These are phyloP conservation scores for Pyrgilauda ruficollis DNA, from an alignment of 2,113 vertebrate species.

Conservation along the genomic window DNA sequence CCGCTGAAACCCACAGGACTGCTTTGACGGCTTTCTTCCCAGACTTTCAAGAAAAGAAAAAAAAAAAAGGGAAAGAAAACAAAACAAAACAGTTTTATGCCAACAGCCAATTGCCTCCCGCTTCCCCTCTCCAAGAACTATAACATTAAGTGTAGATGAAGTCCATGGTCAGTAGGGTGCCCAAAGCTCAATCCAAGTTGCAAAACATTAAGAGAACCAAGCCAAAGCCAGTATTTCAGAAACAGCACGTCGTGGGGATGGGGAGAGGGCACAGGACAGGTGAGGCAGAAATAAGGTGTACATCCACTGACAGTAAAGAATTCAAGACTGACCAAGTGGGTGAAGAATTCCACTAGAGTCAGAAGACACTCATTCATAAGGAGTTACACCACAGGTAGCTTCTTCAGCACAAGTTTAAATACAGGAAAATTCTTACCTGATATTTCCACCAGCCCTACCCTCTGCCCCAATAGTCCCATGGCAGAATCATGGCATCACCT, in stretches of 20 bases:
- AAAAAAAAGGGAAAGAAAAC: neutral
- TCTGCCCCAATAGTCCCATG: neutral
- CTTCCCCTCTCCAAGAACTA: constrained; percentile 66
- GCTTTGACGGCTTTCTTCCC: constrained; percentile 96
- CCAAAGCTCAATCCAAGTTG: constrained; percentile 77
- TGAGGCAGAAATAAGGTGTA: constrained; percentile 64
- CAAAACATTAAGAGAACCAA: constrained; percentile 73
- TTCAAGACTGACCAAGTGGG: constrained; percentile 56
- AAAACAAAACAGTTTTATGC: constrained; percentile 1
- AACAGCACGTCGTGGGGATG: constrained; percentile 50
- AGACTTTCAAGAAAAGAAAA: constrained; percentile 77
- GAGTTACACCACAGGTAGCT: constrained; percentile 84
- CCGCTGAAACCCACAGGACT: constrained; percentile 96
- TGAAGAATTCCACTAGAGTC: constrained; percentile 65
- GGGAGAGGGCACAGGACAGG: constrained; percentile 36
- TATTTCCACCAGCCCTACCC: constrained; percentile 43
- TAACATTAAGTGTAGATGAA: constrained; percentile 68
- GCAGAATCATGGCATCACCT: constrained; percentile 14
- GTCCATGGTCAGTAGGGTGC: constrained; percentile 70
- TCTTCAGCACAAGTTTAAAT: constrained; percentile 36
- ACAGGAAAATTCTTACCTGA: constrained; percentile 3
- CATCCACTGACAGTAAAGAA: constrained; percentile 70
- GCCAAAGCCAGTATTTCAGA: constrained; percentile 71
- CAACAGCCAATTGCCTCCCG: neutral
- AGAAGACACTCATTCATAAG: constrained; percentile 74